Evolutionary conservation across 2,113 vertebrate genomes (phyloP).

Genomic region (Kryptolebias marmoratus): DNA sequence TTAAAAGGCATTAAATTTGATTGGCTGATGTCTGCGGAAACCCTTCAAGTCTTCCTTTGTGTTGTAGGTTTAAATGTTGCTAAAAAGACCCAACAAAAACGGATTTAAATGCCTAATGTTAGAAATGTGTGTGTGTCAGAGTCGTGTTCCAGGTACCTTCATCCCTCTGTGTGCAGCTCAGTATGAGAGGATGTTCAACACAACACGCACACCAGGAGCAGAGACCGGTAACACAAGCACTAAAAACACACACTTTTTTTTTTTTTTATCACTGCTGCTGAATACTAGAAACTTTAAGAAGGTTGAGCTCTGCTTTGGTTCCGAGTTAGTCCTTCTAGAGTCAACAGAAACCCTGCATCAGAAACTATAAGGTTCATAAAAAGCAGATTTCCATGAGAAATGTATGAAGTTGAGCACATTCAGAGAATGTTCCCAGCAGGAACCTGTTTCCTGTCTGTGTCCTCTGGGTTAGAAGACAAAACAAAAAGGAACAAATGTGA

Average conservation of each 20-base stretch:
- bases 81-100: background rate
- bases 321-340: background rate
- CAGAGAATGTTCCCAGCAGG: too few relatives aligned
- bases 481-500: too few relatives aligned
- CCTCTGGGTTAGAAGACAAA: too few relatives aligned
- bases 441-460: too few relatives aligned
- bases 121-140: constrained; percentile 60
- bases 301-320: background rate
- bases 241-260: background rate
- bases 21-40: too few relatives aligned
- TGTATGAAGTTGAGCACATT: background rate
- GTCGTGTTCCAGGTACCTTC: constrained; percentile 81
- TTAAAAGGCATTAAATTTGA: too few relatives aligned
- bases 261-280: background rate
- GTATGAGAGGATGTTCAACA: constrained; percentile 87
- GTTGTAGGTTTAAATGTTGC: background rate
- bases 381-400: background rate
- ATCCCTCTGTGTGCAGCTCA: constrained; percentile 85
- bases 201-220: constrained; percentile 81
- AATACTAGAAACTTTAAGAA: background rate
- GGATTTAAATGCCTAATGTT: background rate
- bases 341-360: background rate
- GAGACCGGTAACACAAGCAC: constrained; percentile 75
- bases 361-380: background rate
- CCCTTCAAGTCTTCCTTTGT: background rate